Conservation (phyloP, 37 sponge, comb jelly and placozoan genomes). For the Mnemiopsis leidyi region DNA sequence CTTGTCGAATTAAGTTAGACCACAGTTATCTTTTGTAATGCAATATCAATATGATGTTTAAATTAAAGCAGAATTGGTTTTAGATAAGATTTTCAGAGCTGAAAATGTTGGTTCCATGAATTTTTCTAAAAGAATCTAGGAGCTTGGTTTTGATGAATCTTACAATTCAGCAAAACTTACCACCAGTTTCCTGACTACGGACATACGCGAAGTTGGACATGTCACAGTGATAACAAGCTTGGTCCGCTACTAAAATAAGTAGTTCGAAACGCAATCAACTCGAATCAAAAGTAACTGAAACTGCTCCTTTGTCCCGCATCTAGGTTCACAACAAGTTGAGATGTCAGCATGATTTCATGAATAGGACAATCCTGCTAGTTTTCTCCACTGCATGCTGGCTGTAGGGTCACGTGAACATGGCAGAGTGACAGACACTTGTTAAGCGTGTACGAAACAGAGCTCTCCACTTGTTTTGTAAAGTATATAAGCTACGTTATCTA, state of each 20-base stretch:
- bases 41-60: too few species aligned
- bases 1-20: too few species aligned
- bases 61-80: too few species aligned
- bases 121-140: too few species aligned
- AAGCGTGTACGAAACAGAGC: too few species aligned
- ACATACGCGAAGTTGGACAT: neutral
- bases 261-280: neutral
- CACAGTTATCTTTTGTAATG: too few species aligned
- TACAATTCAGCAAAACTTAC: too few species aligned
- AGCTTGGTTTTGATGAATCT: too few species aligned
- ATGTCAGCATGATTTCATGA: slow-evolving; percentile 24
- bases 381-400: slow-evolving; percentile 13
- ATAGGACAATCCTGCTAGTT: slow-evolving; percentile 56
- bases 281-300: neutral
- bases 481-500: too few species aligned
- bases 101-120: too few species aligned
- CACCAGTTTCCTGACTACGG: neutral
- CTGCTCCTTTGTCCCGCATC: neutral
- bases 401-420: neutral
- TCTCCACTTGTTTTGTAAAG: too few species aligned
- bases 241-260: neutral
- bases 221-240: neutral
- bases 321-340: neutral
- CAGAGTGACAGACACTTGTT: neutral
- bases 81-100: too few species aligned